Base-by-base conservation (phyloP, 2,113 vertebrate genomes). In the Embiotoca jacksoni region DNA sequence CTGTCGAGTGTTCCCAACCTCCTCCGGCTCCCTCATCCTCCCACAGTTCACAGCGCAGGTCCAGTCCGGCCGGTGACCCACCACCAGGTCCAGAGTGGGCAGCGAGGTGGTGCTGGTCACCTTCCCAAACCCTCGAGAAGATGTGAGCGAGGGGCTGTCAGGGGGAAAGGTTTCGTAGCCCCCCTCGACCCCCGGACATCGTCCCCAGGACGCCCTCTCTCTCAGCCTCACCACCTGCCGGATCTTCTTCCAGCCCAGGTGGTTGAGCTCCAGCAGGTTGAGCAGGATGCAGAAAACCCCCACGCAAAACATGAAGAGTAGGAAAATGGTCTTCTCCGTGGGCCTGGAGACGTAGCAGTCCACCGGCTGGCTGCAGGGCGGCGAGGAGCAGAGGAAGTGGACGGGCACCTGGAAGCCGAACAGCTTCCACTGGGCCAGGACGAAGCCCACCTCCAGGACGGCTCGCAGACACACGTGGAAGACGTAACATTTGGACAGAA, bases 241-340 rank as follows among this genome's bases (percentile, higher is more conserved):
- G 77, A 95, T 92, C 89, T 93, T 95, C 80, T 95, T 95, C 94
- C 95, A 95, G 77, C 93, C 94, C 63, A 95, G 80, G 68, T 95
- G 94, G 78, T 94, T 94, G 53, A 95, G 93, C 84, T 95, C 95
- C 1, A 95, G 82, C 77, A 95, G 65, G 81, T 95, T 95, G 35
- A 95, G 90, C 33, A 94, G 62, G 60, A 95, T 91, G 68, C 95
- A 95, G 81, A 95, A 93, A 50, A 94, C 44, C 0, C 94, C 93
- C 0, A 95, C 94, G 0, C 90, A 91, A 69, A 94, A 95, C 94
- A 95, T 95, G 72, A 95, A 95, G 37, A 94, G 81, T 46, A 95
- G 72, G 79, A 95, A 95, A 55, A 95, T 87, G 52, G 92, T 95
- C 72, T 95, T 95, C 85, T 95, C 95, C 0, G 95, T 95, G 63